Conservation (phyloP, 2,113 vertebrate species). For the Heterocephalus glaber region DNA sequence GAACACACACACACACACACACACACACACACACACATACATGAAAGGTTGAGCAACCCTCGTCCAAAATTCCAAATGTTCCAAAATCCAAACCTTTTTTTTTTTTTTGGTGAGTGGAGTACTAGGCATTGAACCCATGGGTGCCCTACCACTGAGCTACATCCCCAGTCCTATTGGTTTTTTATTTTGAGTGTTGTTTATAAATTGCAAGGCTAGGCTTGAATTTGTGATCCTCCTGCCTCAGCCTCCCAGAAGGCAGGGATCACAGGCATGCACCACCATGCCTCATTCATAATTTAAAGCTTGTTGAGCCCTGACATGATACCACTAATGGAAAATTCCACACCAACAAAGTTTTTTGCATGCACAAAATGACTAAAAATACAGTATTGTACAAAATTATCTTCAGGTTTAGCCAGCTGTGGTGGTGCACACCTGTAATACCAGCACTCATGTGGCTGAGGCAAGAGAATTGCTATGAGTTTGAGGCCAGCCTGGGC, state of each 20-base stretch:
- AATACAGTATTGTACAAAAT: neutral
- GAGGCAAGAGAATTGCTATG: neutral
- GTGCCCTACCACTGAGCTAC: neutral
- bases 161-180: neutral
- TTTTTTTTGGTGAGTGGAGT: neutral
- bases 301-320: neutral
- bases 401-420: neutral
- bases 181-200: neutral
- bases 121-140: neutral
- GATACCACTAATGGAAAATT: neutral
- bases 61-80: neutral
- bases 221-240: neutral
- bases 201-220: neutral
- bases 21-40: no score
- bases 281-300: neutral
- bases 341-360: neutral
- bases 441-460: neutral
- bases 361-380: neutral
- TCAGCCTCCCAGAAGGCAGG: neutral
- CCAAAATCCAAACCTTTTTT: neutral
- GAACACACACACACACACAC: neutral
- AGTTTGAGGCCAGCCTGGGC: neutral
- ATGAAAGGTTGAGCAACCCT: neutral
- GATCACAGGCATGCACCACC: neutral
- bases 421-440: neutral